Base-by-base conservation (phyloP, 2,797 vertebrate genomes). In the Acanthis flammea region DNA sequence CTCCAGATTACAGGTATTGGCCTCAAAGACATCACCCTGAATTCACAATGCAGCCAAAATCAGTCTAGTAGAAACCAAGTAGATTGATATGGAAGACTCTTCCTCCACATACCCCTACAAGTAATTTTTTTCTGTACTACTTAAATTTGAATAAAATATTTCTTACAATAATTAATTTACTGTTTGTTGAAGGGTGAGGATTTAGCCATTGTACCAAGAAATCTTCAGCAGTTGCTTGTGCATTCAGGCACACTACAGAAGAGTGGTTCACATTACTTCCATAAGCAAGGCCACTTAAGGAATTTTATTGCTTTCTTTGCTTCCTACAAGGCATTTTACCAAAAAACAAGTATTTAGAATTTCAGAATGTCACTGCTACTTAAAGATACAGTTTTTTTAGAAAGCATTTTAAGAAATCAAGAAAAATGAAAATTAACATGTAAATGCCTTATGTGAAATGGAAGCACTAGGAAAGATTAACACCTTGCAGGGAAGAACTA, bases 401-500 rank as follows among this genome's bases (percentile, higher is more conserved):
- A 51, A 93, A 85, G 23, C 48, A 73, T 86, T 95, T 87, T 87
- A 82, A 61, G 42, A 89, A 95, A 78, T 70, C 76, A 90, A 92
- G 55, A 33, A 67, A 90, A 93, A 67, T 58, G 7, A 93, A 95
- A 91, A 92, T 92, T 82, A 88, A 9, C 39, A 87, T 74, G 55
- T 70, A 78, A 92, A 79, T 0, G 0, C 50, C 41, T 87, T 53
- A 73, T 9, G 27, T 77, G 82, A 83, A 91, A 66, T 33, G 80
- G 47, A 93, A 90, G 25, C 33, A 87, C 33, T 6, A 0, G 37
- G 44, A 65, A 89, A 91, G 89, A 95, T 88, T 92, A 95, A 87
- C 84, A 97, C 78, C 77, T 94, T 94, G 74, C 68, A 89, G 65
- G 54, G 47, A 94, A 88, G 51, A 91, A 95, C 84, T 83, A 47